A percentile compares a stretch with the other conserved stretches of the same genome.
Evolutionary conservation across 2,797 vertebrate genomes (phyloP).

Genomic region (Anguilla megastoma): DNA sequence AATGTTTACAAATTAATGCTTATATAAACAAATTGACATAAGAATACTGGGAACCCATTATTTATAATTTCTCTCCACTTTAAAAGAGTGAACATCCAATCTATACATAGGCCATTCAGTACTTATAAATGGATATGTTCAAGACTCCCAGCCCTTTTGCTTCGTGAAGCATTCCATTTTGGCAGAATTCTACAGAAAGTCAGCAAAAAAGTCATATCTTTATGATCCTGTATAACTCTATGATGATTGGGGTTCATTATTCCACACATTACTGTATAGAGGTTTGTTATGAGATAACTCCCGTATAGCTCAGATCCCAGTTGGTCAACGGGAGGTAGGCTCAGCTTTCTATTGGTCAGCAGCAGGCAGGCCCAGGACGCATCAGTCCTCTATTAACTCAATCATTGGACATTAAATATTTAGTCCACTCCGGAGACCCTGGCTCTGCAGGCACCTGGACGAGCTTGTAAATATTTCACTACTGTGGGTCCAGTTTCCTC

Average conservation of each 20-base stretch:
- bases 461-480: slow-evolving; percentile 67
- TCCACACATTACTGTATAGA: background rate
- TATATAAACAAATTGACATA: background rate
- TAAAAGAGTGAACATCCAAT: background rate
- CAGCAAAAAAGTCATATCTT: background rate
- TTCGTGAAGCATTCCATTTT: background rate
- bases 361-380: slow-evolving; percentile 39
- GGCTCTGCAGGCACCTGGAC: slow-evolving; percentile 42
- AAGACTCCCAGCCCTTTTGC: background rate
- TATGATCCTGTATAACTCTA: too few species aligned
- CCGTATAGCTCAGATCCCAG: background rate
- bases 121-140: background rate
- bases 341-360: slow-evolving; percentile 48
- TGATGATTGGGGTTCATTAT: background rate
- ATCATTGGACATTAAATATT: slow-evolving; percentile 68
- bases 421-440: slow-evolving; percentile 49
- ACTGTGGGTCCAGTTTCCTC: slow-evolving; percentile 59
- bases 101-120: background rate
- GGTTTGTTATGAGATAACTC: background rate
- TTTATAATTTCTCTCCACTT: background rate
- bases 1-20: background rate
- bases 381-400: slow-evolving; percentile 27
- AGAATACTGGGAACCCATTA: background rate
- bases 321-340: background rate
- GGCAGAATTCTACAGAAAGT: background rate